Evolutionary conservation across 2,888 invertebrate species (phyloP).

Genomic region (Lamellibrachia satsuma): DNA sequence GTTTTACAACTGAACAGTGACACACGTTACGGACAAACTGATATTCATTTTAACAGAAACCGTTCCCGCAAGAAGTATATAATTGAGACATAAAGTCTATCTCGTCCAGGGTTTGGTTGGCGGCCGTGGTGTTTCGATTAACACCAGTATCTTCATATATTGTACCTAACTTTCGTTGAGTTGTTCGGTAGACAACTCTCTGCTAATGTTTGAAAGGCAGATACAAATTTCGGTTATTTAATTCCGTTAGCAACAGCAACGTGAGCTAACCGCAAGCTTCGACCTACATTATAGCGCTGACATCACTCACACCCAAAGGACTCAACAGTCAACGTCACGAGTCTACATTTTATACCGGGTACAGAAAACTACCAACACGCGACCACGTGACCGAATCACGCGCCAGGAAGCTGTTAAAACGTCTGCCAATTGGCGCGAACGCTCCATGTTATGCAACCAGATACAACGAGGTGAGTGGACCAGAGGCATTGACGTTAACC

Average conservation of each 20-base stretch:
- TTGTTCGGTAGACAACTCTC: not conserved
- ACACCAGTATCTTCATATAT: not conserved
- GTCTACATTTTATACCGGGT: not conserved
- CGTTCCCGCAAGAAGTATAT: not conserved
- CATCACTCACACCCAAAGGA: not conserved
- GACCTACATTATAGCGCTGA: not conserved
- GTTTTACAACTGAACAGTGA: not conserved
- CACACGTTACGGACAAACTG: too few species aligned
- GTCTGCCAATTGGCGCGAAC: not conserved
- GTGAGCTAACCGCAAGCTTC: not conserved
- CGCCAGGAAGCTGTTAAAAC: not conserved
- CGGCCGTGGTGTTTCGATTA: not conserved
- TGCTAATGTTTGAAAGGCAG: not conserved
- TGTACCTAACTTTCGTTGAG: not conserved
- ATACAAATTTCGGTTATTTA: not conserved
- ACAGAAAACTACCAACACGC: conserved; percentile 12
- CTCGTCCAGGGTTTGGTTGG: too few species aligned
- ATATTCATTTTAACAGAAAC: not conserved
- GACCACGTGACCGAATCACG: conserved; percentile 11
- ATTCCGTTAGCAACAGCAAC: not conserved
- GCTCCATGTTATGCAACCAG: not conserved
- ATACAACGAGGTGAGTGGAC: not conserved
- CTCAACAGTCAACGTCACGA: not conserved
- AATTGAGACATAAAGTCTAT: too few species aligned
- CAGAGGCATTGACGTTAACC: not conserved